phyloP scores from a whole-genome alignment of 2,113 vertebrate species.

The Echinops telfairi region DNA sequence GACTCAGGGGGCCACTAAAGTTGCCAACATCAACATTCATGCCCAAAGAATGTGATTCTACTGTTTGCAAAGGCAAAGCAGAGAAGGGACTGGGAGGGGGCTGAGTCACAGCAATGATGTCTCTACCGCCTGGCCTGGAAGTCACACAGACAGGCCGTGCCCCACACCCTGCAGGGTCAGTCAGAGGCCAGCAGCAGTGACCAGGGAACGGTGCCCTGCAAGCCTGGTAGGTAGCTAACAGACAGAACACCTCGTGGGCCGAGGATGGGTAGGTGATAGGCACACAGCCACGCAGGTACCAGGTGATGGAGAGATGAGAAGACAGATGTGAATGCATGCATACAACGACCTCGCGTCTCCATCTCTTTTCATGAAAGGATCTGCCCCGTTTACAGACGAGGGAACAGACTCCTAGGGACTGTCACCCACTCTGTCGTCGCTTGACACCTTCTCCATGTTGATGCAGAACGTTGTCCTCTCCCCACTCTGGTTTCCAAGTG shows the following conservation, averaged over 20 bases:
- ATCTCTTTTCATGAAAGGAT: background rate
- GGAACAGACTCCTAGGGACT: background rate
- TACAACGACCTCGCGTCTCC: background rate
- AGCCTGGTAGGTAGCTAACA: background rate
- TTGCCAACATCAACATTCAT: background rate
- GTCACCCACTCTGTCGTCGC: background rate
- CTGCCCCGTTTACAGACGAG: conserved; percentile 4
- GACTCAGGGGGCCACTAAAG: background rate
- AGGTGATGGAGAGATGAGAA: no score
- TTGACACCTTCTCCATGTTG: background rate
- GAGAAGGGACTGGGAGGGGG: background rate
- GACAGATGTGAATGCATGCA: no score
- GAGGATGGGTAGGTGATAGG: background rate
- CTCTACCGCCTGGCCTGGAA: background rate
- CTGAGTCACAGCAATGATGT: background rate
- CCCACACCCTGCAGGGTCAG: background rate
- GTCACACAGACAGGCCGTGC: background rate
- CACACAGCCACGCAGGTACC: background rate
- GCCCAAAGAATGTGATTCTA: background rate
- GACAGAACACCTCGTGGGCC: no score
- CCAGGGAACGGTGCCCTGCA: no score
- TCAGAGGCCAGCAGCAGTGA: background rate
- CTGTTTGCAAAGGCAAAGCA: background rate
- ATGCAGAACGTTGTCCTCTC: background rate
- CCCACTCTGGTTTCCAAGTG: background rate